Conservation (phyloP, 2,797 vertebrate genomes). For the Urocyon cinereoargenteus region DNA sequence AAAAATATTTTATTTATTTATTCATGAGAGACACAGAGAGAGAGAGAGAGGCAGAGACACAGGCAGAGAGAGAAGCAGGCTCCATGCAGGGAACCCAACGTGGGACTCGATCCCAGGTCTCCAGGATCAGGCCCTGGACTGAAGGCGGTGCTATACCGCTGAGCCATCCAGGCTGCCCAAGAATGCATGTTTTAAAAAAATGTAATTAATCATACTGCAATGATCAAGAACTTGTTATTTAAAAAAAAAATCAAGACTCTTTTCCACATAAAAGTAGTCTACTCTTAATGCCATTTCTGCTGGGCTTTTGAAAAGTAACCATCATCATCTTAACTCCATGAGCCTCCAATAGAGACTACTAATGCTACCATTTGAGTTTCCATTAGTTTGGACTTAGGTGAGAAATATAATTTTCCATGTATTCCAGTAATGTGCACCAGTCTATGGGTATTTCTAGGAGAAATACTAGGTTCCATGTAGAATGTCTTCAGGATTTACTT, state of each 20-base stretch:
- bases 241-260: neutral
- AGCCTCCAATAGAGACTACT: neutral
- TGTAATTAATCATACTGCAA: neutral
- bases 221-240: neutral
- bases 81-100: too few species aligned
- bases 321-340: neutral
- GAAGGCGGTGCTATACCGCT: too few species aligned
- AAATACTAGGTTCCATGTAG: neutral
- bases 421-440: neutral
- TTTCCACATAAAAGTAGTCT: neutral
- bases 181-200: conserved; percentile 42
- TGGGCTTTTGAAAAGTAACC: neutral
- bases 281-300: neutral
- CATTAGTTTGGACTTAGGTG: neutral
- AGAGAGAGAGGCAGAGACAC: too few species aligned
- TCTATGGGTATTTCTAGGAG: neutral
- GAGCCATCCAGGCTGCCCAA: neutral
- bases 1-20: too few species aligned
- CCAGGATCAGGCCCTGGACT: too few species aligned
- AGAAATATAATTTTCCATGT: neutral
- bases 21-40: too few species aligned
- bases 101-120: too few species aligned
- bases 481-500: conserved; percentile 49
- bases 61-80: too few species aligned
- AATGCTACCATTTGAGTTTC: neutral